A percentile compares a stretch with the other conserved stretches of the same genome.
Conservation (phyloP, 2,113 vertebrate species). For the Triplophysa dalaica region DNA sequence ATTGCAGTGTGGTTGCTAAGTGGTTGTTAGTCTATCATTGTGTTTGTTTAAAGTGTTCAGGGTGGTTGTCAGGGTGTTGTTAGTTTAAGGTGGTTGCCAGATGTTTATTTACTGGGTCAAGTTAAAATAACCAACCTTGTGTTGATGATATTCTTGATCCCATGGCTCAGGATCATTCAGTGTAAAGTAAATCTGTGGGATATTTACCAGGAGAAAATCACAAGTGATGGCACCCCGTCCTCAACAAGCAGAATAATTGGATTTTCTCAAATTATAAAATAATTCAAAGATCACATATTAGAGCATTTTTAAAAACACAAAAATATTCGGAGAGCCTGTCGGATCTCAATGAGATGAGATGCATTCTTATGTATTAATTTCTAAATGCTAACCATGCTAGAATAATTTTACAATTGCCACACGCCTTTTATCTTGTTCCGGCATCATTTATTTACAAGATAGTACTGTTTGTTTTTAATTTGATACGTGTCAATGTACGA, state of each 20-base stretch:
- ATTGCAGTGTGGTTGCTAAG: not conserved
- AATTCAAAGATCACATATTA: too few species aligned
- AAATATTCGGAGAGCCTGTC: too few species aligned
- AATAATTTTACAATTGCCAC: not conserved
- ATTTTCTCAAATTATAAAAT: too few species aligned
- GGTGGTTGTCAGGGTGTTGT: not conserved
- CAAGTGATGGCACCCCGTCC: too few species aligned
- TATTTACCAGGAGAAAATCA: too few species aligned
- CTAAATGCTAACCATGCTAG: not conserved
- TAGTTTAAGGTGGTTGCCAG: not conserved
- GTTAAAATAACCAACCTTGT: not conserved
- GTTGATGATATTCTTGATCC: too few species aligned
- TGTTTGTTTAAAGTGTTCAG: not conserved
- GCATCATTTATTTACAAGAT: constrained; percentile 5
- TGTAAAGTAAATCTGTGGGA: too few species aligned
- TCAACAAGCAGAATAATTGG: too few species aligned
- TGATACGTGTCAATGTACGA: constrained; percentile 6
- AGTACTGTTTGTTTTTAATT: constrained; percentile 13
- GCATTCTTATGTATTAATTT: not conserved
- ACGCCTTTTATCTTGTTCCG: not conserved
- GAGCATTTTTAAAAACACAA: too few species aligned
- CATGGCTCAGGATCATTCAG: too few species aligned
- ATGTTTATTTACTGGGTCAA: not conserved
- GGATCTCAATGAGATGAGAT: too few species aligned
- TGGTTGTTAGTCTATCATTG: not conserved